Conservation (phyloP, 2,113 vertebrate genomes). For the Cyanistes caeruleus region DNA sequence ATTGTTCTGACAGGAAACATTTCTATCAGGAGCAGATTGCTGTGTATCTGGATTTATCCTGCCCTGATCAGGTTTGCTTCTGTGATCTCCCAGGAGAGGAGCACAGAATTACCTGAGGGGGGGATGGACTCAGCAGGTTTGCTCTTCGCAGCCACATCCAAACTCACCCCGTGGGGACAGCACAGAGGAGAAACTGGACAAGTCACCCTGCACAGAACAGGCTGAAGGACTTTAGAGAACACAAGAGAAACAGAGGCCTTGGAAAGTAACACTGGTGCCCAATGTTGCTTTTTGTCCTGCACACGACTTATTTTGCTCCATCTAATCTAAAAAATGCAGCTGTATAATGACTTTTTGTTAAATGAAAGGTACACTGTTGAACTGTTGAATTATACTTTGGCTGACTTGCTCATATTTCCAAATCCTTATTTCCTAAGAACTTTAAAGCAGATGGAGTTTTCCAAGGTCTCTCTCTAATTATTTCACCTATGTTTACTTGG, state of each 20-base stretch:
- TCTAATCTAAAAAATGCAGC: background rate
- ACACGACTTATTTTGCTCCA: background rate
- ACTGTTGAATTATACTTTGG: conserved; percentile 17
- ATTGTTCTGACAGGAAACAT: background rate
- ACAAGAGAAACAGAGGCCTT: background rate
- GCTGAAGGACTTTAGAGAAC: background rate
- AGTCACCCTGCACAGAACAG: background rate
- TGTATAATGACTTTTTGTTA: background rate
- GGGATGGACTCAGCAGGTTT: background rate
- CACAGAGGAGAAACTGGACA: background rate
- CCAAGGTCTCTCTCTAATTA: background rate
- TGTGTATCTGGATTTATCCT: background rate
- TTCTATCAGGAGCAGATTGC: background rate
- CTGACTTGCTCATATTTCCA: background rate
- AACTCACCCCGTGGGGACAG: background rate
- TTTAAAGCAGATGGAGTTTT: background rate
- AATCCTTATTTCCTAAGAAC: conserved; percentile 31
- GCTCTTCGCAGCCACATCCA: background rate
- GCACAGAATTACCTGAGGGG: background rate
- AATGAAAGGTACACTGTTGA: conserved; percentile 5
- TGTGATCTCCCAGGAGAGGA: background rate
- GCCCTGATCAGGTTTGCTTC: background rate
- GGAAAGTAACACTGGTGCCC: background rate
- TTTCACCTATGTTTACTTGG: background rate
- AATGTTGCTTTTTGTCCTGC: background rate